Conservation (phyloP, 2,888 invertebrate species). For the Isotomurus palustris region DNA sequence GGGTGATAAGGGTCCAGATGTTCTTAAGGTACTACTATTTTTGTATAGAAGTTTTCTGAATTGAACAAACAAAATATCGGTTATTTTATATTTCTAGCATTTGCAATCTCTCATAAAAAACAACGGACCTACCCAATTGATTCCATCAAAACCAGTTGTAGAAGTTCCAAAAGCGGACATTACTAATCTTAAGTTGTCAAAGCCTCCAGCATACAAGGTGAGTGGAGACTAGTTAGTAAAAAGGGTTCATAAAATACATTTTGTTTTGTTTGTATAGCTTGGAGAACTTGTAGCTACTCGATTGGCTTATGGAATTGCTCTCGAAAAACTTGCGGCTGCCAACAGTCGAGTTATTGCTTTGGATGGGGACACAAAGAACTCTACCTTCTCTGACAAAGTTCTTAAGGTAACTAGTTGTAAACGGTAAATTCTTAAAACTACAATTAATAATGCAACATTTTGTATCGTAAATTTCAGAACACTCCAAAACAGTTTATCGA, state of each 20-base stretch:
- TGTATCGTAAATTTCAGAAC: conserved; percentile 43
- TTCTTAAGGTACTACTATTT: conserved; percentile 55
- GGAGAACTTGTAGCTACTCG: conserved; percentile 81
- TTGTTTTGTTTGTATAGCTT: conserved; percentile 42
- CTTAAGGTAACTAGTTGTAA: conserved; percentile 57
- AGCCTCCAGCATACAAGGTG: conserved; percentile 74
- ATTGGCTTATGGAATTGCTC: conserved; percentile 87
- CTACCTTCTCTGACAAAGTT: conserved; percentile 91
- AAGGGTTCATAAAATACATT: background rate
- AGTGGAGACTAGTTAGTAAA: background rate
- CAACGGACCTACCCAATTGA: conserved; percentile 59
- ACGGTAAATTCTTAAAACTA: background rate
- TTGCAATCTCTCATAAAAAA: conserved; percentile 65
- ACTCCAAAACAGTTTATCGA: conserved; percentile 77
- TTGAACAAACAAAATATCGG: conserved; percentile 1
- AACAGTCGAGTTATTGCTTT: conserved; percentile 79
- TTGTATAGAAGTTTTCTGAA: background rate
- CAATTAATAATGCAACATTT: conserved; percentile 3
- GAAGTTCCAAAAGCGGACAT: conserved; percentile 72
- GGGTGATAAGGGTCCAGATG: conserved; percentile 70
- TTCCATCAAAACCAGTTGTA: conserved; percentile 61
- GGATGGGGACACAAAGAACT: conserved; percentile 98
- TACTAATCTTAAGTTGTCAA: conserved; percentile 64
- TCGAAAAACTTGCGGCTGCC: conserved; percentile 74
- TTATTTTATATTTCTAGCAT: conserved; percentile 53